Evolutionary conservation across 2,113 vertebrate genomes (phyloP), one percentile per base, ranked within the genome.

Genomic region (Pollimyrus isidori): DNA sequence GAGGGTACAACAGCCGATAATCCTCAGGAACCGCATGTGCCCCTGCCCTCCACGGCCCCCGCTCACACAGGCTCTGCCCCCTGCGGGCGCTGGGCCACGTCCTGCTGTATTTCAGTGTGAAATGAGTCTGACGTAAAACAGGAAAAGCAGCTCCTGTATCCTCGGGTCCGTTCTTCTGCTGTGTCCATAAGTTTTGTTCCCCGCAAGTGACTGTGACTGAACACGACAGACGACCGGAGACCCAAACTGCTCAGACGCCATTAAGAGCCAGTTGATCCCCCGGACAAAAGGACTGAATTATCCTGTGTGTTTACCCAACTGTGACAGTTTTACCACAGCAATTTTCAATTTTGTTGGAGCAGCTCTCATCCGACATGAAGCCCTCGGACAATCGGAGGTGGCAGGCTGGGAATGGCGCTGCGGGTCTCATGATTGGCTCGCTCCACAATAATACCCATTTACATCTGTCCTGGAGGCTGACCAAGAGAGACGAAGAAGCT

Each of bases 401-500:
- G 87, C 87, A 52, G 50, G 19, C 56, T 87, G 53, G 56, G 45
- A 87, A 65, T 23, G 53, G 21, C 52, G 4, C 56, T 19, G 39
- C 21, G 39, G 39, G 87, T 46, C 56, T n/a, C 17, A 26, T 65
- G 52, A 45, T 87, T 58, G 53, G 35, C 48, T 87, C 19, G 15
- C 65, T 87, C 26, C 56, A 56, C 49, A 58, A 45, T 87, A 65
- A 62, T 45, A 7, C 87, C 35, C 58, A 87, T 87, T 87, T 87
- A 87, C 87, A 87, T 87, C 56, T 62, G 52, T 87, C 53, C 53
- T 87, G 52, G 87, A 65, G 23, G 30, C 35, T 62, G 52, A 87
- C 87, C 87, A 87, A 87, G 35, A 65, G 49, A 45, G 87, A 87
- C 49, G 56, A 56, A 62, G 53, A 62, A 35, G 87, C 56, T 62